Evolutionary conservation across 2,113 vertebrate species (phyloP), one percentile per base, ranked within the genome.

Genomic region (Vidua macroura): DNA sequence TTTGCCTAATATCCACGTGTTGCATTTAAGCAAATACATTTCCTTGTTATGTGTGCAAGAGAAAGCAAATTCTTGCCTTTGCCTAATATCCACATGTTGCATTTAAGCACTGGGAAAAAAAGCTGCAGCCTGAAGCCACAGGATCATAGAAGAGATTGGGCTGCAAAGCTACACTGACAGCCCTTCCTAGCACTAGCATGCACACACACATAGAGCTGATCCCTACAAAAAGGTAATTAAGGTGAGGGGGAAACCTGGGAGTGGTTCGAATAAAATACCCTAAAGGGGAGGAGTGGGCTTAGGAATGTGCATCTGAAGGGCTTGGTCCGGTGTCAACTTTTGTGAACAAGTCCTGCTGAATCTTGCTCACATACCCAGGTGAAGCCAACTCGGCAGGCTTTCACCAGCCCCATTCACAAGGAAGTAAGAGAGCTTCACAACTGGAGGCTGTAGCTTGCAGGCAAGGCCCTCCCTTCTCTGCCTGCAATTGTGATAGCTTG

Each of bases 241-340:
- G 64, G 73, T 15, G 49, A 94, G 87, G 88, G 84, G 92, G 93
- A 81, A 96, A 93, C 56, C 83, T 94, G 88, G 93, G 88, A 95
- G 92, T 0, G 83, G 83, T 76, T 88, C 72, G 31, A 46, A 83
- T 56, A 72, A 88, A 88, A 86, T 58, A 66, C 73, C 94, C 83
- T 88, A 18, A 70, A 90, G 94, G 90, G 56, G 64, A 83, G 87
- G 95, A 95, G 88, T 67, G 82, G 69, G 69, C 27, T 86, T 72
- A 84, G 92, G 94, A 96, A 96, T 94, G 95, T 39, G 68, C 93
- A 66, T 90, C 86, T 94, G 90, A 92, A 95, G 83, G 90, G 92
- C 73, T 93, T 93, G 95, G 79, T 84, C 60, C 6, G 1, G 22
- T 94, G 88, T 93, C 93, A 96, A 37, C 41, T 74, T 60, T 72